These are phyloP conservation scores for Cremastinae sp. DNA, from an alignment of 2,888 invertebrate genomes.

Conservation along the genomic window DNA sequence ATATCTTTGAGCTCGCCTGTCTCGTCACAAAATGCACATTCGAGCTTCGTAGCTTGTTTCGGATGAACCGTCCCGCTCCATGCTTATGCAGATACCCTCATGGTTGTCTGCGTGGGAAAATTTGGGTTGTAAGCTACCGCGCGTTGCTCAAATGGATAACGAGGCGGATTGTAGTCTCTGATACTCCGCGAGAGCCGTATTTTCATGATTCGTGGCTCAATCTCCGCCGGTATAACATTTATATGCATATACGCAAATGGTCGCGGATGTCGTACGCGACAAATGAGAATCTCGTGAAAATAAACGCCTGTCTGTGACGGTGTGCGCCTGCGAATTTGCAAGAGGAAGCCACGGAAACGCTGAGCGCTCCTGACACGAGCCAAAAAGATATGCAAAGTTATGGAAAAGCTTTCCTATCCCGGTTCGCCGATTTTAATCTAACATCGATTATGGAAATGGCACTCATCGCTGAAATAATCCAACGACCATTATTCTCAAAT, in stretches of 20 bases:
- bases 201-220: conserved; percentile 33
- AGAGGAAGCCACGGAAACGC: not conserved
- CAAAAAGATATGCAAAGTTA: conserved; percentile 44
- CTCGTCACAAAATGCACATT: conserved; percentile 20
- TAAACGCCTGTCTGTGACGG: not conserved
- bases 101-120: conserved; percentile 5
- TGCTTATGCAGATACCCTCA: conserved; percentile 8
- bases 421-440: conserved; percentile 48
- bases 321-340: conserved; percentile 4
- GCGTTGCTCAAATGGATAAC: conserved; percentile 36
- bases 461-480: not conserved
- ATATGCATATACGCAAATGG: not conserved
- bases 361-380: conserved; percentile 19
- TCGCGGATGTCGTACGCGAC: not conserved
- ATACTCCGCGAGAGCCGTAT: conserved; percentile 14
- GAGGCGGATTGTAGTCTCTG: conserved; percentile 24
- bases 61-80: not conserved
- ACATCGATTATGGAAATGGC: conserved; percentile 18
- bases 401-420: not conserved
- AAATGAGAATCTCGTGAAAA: conserved; percentile 4
- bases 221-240: conserved; percentile 23
- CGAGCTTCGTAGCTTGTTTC: conserved; percentile 14
- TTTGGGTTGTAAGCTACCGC: conserved; percentile 15
- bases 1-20: not conserved
- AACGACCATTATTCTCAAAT: not conserved